These are phyloP conservation scores for Cryptocheilus praepositus DNA, from an alignment of 2,888 invertebrate genomes.

Conservation along the genomic window DNA sequence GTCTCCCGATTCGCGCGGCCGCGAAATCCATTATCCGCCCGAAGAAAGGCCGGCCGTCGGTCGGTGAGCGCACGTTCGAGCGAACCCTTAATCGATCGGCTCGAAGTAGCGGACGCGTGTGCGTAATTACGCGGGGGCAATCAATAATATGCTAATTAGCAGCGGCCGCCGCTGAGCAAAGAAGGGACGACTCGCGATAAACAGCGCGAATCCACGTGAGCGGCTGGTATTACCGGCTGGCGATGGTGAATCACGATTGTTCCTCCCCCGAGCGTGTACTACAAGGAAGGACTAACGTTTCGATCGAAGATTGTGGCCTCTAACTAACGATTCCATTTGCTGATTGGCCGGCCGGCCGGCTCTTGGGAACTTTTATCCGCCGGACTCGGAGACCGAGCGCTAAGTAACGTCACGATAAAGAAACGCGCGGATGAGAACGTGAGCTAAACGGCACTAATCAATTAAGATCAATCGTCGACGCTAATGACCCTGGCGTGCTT, in stretches of 20 bases:
- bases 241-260: conserved; percentile 51
- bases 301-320: conserved; percentile 47
- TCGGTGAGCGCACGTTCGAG: too few species aligned
- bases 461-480: conserved; percentile 39
- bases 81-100: too few species aligned
- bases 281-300: conserved; percentile 49
- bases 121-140: conserved; percentile 6
- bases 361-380: conserved; percentile 34
- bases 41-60: too few species aligned
- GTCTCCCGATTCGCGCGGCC: too few species aligned
- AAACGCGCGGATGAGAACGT: conserved; percentile 2
- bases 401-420: background rate
- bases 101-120: too few species aligned
- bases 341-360: conserved; percentile 44
- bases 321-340: conserved; percentile 59
- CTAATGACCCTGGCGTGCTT: background rate
- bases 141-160: conserved; percentile 48
- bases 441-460: conserved; percentile 22
- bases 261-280: conserved; percentile 41
- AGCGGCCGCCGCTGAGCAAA: conserved; percentile 1
- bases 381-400: background rate
- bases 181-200: conserved; percentile 27
- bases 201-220: conserved; percentile 29
- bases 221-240: conserved; percentile 10
- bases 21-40: too few species aligned